Conservation (phyloP, 2,113 vertebrate species). For the Holacanthus passer region DNA sequence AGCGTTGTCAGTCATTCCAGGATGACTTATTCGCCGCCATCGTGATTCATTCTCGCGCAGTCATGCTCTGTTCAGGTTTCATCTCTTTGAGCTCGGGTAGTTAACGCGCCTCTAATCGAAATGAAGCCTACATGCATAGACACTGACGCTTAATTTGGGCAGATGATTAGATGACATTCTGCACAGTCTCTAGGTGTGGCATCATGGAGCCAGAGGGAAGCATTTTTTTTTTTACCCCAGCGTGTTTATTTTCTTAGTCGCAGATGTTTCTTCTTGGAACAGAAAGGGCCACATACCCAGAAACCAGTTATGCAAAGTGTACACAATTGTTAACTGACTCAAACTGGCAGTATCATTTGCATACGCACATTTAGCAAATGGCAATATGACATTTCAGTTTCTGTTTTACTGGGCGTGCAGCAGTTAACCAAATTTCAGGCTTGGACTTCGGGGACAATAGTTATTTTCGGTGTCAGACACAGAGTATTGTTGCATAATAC, state of each 20-base stretch:
- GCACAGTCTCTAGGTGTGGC: not conserved
- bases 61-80: slow-evolving; percentile 26
- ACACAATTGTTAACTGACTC: slow-evolving; percentile 19
- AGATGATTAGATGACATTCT: slow-evolving; percentile 10
- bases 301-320: slow-evolving; percentile 17
- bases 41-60: slow-evolving; percentile 46
- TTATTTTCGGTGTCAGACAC: slow-evolving; percentile 27
- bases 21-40: slow-evolving; percentile 60
- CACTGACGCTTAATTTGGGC: slow-evolving; percentile 12
- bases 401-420: slow-evolving; percentile 3
- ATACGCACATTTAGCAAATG: slow-evolving; percentile 45
- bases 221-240: not conserved
- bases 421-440: slow-evolving; percentile 37
- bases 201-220: not conserved
- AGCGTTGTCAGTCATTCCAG: slow-evolving; percentile 59
- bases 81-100: slow-evolving; percentile 33
- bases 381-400: slow-evolving; percentile 31
- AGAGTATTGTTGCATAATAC: slow-evolving; percentile 5
- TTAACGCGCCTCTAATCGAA: slow-evolving; percentile 51
- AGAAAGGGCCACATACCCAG: not conserved
- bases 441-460: slow-evolving; percentile 1
- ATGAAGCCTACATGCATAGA: slow-evolving; percentile 14
- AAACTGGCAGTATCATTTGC: slow-evolving; percentile 37
- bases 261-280: slow-evolving; percentile 14
- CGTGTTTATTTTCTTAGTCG: slow-evolving; percentile 23